Percentiles rank a stretch among this genome's conserved stretches.
Conservation (phyloP, 2,888 invertebrate genomes). For the Resseliella maxima region DNA sequence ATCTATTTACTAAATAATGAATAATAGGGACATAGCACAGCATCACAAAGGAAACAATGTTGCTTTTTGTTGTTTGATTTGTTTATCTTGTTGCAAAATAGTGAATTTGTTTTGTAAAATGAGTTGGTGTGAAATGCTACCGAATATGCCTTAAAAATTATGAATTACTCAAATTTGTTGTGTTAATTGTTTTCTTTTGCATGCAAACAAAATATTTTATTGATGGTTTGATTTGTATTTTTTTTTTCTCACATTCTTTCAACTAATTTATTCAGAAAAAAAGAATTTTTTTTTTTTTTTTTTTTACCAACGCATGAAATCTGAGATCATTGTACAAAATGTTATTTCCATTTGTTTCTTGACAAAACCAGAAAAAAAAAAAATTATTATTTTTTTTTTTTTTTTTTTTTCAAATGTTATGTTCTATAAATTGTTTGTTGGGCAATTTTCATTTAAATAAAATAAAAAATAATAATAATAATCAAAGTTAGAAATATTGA, state of each 20-base stretch:
- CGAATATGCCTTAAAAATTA: background rate
- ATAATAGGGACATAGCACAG: background rate
- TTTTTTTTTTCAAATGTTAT: conserved; percentile 34
- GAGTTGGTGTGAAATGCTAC: background rate
- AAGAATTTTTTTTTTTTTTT: background rate
- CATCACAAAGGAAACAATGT: background rate
- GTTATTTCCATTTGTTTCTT: background rate
- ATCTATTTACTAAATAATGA: background rate
- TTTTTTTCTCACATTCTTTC: background rate
- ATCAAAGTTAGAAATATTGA: conserved; percentile 8
- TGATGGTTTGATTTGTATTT: background rate
- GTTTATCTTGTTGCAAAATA: too few species aligned
- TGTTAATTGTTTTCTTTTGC: background rate
- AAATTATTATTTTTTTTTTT: too few species aligned
- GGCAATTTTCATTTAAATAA: background rate
- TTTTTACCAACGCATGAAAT: conserved; percentile 33
- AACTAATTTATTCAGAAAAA: background rate
- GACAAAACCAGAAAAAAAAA: background rate
- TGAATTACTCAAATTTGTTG: background rate
- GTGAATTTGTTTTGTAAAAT: background rate
- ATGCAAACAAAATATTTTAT: conserved; percentile 13
- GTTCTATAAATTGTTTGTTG: background rate
- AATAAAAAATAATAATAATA: background rate
- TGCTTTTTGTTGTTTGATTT: background rate
- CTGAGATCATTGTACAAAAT: conserved; percentile 53